A percentile compares a stretch with the other conserved stretches of the same genome.
These are phyloP conservation scores for Campoletis raptor DNA, from an alignment of 2,888 invertebrate species.

Conservation along the genomic window DNA sequence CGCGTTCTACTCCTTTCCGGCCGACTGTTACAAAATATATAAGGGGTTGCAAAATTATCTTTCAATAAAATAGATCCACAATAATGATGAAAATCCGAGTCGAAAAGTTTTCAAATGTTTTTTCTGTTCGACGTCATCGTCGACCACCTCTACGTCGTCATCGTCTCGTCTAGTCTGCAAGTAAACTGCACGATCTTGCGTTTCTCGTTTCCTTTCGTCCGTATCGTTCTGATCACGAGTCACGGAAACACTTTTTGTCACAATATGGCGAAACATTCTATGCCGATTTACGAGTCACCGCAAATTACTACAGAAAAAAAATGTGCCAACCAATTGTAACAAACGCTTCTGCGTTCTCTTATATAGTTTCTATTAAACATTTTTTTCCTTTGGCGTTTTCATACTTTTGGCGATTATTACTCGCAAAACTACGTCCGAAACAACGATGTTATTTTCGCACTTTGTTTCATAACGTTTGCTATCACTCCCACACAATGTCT, in stretches of 20 bases:
- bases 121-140: constrained; percentile 12
- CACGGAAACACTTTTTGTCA: not conserved
- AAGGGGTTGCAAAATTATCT: not conserved
- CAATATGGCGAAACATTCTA: not conserved
- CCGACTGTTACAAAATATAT: not conserved
- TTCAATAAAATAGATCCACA: not conserved
- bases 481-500: not conserved
- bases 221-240: constrained; percentile 14
- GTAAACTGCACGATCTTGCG: constrained; percentile 61
- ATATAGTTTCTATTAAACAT: not conserved
- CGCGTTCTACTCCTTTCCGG: constrained; percentile 40
- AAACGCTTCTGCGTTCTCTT: not conserved
- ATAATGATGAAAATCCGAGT: not conserved
- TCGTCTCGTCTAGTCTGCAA: constrained; percentile 41
- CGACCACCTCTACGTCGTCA: constrained; percentile 26
- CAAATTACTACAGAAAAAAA: not conserved
- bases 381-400: not conserved
- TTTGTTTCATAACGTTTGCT: not conserved
- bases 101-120: not conserved
- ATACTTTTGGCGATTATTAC: no score
- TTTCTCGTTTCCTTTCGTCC: constrained; percentile 15
- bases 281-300: not conserved
- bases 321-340: not conserved
- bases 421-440: no score
- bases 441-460: not conserved